A percentile compares a stretch with the other conserved stretches of the same genome.
Conservation (phyloP, 2,797 vertebrate species). For the Bovichtus diacanthus region DNA sequence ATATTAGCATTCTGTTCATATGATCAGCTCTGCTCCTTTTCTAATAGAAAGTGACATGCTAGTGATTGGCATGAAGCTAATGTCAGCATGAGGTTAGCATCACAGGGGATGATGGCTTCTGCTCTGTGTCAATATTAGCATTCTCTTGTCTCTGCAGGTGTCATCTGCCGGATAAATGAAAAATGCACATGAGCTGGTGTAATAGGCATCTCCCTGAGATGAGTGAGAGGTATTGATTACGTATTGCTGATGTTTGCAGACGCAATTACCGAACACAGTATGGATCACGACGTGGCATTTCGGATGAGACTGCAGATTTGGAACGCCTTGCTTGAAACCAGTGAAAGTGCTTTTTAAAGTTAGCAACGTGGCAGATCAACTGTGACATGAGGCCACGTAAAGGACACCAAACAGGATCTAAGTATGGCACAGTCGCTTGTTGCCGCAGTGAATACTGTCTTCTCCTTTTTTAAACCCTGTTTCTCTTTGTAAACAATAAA, state of each 20-base stretch:
- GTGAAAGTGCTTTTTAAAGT: background rate
- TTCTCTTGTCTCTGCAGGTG: slow-evolving; percentile 47
- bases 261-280: slow-evolving; percentile 66
- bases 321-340: background rate
- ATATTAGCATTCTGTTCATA: slow-evolving; percentile 28
- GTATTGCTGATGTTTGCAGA: slow-evolving; percentile 62
- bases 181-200: slow-evolving; percentile 54
- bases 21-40: slow-evolving; percentile 7
- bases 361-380: slow-evolving; percentile 9
- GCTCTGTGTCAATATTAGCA: slow-evolving; percentile 64
- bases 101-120: slow-evolving; percentile 37
- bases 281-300: slow-evolving; percentile 44
- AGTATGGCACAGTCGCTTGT: background rate
- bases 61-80: slow-evolving; percentile 46
- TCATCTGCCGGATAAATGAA: slow-evolving; percentile 55
- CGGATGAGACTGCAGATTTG: slow-evolving; percentile 48
- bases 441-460: background rate
- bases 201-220: slow-evolving; percentile 53
- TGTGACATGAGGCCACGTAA: background rate
- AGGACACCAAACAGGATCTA: background rate
- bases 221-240: slow-evolving; percentile 72
- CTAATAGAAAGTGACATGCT: slow-evolving; percentile 27
- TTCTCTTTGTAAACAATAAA: background rate
- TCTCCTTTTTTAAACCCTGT: background rate
- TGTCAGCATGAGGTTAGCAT: slow-evolving; percentile 53